A percentile compares a stretch with the other conserved stretches of the same genome.
phyloP scores from a whole-genome alignment of 2,113 vertebrate genomes.

The Phrynosoma platyrhinos region DNA sequence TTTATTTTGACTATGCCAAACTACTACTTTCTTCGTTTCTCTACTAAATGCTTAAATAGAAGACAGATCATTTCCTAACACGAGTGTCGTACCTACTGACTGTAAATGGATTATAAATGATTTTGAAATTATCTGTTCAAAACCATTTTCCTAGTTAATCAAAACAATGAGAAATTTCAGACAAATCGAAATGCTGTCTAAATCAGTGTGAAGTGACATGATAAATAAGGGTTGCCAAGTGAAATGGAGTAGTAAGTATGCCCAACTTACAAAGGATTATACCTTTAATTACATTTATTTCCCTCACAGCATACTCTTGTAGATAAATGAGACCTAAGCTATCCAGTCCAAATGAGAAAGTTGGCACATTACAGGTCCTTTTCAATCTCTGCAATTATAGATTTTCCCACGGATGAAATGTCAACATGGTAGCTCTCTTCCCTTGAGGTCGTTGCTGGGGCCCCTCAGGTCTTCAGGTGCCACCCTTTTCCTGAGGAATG shows the following conservation, averaged over 20 bases:
- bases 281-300: constrained; percentile 3
- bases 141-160: neutral
- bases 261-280: neutral
- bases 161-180: neutral
- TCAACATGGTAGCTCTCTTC: neutral
- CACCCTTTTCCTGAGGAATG: neutral
- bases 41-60: neutral
- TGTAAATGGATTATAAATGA: neutral
- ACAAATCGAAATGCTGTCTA: neutral
- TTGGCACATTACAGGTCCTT: neutral
- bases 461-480: neutral
- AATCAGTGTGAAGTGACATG: neutral
- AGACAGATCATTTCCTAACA: neutral
- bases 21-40: no score
- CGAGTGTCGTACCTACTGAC: neutral
- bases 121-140: neutral
- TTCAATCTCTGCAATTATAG: neutral
- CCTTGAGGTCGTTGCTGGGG: neutral
- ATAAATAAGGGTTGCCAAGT: neutral
- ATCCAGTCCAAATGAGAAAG: neutral
- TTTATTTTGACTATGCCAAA: neutral
- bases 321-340: neutral
- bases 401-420: neutral
- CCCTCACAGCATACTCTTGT: neutral
- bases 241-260: neutral